A percentile compares a stretch with the other conserved stretches of the same genome.
Evolutionary conservation across 1,140 invertebrate genomes (phyloP).

Genomic region (Lineus longissimus): DNA sequence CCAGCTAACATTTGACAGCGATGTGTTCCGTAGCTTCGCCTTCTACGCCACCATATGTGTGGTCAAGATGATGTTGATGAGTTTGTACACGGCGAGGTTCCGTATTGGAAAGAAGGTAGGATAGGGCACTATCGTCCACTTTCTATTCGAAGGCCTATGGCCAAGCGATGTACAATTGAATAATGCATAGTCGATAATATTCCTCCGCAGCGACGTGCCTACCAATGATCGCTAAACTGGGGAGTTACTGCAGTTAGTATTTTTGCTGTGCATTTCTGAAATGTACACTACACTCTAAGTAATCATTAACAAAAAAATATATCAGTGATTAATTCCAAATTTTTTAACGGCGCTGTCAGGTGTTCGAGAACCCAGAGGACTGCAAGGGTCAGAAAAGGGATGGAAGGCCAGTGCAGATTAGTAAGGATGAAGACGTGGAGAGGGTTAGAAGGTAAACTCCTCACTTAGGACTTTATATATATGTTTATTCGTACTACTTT

Average conservation of each 20-base stretch:
- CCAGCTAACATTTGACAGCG: conserved; percentile 25
- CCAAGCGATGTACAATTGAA: too few species aligned
- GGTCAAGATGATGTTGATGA: conserved; percentile 62
- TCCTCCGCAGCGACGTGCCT: conserved; percentile 1
- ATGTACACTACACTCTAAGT: too few species aligned
- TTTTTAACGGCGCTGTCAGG: too few species aligned
- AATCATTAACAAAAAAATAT: too few species aligned
- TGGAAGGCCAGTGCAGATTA: conserved; percentile 46
- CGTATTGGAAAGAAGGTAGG: conserved; percentile 62
- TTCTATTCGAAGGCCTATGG: too few species aligned
- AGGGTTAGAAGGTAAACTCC: conserved; percentile 32
- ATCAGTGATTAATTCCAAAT: too few species aligned
- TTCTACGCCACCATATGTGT: conserved; percentile 54
- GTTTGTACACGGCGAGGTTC: conserved; percentile 56
- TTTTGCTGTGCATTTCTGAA: too few species aligned
- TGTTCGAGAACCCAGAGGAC: conserved; percentile 63
- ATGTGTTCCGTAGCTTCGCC: conserved; percentile 23
- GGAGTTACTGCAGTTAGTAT: too few species aligned
- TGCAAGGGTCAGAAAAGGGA: conserved; percentile 43
- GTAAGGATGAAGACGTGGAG: conserved; percentile 34
- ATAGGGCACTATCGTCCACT: neutral
- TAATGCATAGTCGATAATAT: neutral
- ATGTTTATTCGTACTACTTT: too few species aligned
- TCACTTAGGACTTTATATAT: too few species aligned
- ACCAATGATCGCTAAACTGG: conserved; percentile 1